Evolutionary conservation across 2,797 vertebrate genomes (phyloP).

Genomic region (Eremophila alpestris): DNA sequence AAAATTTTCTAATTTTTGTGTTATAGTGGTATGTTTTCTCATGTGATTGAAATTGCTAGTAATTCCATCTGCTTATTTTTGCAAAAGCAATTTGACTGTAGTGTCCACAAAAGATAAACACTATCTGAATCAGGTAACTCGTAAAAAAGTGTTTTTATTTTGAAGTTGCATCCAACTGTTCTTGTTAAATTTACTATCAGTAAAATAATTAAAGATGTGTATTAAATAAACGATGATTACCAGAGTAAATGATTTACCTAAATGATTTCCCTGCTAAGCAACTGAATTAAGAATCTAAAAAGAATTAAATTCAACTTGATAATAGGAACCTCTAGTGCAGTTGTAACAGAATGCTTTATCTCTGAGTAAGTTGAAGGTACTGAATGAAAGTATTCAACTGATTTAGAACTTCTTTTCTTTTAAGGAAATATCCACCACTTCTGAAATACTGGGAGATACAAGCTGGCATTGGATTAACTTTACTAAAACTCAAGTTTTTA

Average conservation of each 20-base stretch:
- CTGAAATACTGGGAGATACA: background rate
- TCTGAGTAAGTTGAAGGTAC: background rate
- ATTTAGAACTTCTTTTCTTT: background rate
- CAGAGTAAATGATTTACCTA: background rate
- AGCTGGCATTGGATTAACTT: background rate
- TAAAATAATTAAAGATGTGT: background rate
- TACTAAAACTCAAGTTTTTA: background rate
- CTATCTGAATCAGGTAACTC: background rate
- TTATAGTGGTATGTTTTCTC: background rate
- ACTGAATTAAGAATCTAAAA: background rate
- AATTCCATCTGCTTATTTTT: background rate
- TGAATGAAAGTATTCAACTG: background rate
- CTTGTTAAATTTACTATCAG: background rate
- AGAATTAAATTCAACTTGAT: background rate
- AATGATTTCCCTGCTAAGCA: background rate
- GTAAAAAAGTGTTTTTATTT: background rate
- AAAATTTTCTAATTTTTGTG: background rate
- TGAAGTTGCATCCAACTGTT: background rate
- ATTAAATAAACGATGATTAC: background rate
- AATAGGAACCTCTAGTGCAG: background rate
- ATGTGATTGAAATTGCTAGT: background rate
- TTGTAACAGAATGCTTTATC: background rate
- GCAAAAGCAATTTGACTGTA: background rate
- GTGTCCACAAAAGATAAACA: background rate
- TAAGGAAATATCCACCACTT: background rate